phyloP scores from a whole-genome alignment of 2,113 vertebrate species.

The Tachuris rubrigastra region DNA sequence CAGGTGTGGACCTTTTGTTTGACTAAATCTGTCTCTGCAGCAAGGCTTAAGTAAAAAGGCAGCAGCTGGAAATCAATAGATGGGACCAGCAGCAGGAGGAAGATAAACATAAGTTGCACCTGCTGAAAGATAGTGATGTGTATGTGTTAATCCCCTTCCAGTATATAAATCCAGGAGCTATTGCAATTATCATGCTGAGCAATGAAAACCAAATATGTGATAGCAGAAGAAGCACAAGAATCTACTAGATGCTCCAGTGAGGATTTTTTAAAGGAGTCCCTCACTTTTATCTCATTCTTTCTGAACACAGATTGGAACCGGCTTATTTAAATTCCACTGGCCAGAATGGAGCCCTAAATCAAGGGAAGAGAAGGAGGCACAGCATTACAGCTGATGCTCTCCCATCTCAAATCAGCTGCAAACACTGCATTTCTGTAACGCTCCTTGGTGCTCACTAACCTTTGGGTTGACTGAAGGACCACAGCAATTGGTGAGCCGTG shows the following conservation, averaged over 20 bases:
- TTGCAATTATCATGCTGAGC: neutral
- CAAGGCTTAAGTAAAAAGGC: neutral
- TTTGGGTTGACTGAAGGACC: neutral
- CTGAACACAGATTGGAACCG: neutral
- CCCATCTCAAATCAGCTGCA: neutral
- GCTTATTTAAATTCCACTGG: neutral
- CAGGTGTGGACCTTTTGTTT: neutral
- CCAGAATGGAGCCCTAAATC: neutral
- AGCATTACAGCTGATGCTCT: neutral
- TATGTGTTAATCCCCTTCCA: neutral
- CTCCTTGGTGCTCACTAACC: neutral
- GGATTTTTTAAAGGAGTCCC: neutral
- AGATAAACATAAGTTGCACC: constrained; percentile 20
- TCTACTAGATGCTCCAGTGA: rapidly evolving
- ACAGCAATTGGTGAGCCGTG: neutral
- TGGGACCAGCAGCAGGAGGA: neutral
- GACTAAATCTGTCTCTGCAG: neutral
- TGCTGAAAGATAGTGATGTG: neutral
- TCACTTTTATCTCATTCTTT: neutral
- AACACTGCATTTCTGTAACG: neutral
- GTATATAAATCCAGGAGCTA: neutral
- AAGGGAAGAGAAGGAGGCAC: neutral
- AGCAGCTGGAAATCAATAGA: constrained; percentile 16
- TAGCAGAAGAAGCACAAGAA: neutral
- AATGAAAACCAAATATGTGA: neutral